Percentiles rank a stretch among this genome's conserved stretches.
Evolutionary conservation across 2,797 vertebrate genomes (phyloP).

Genomic region (Pagetopsis macropterus): DNA sequence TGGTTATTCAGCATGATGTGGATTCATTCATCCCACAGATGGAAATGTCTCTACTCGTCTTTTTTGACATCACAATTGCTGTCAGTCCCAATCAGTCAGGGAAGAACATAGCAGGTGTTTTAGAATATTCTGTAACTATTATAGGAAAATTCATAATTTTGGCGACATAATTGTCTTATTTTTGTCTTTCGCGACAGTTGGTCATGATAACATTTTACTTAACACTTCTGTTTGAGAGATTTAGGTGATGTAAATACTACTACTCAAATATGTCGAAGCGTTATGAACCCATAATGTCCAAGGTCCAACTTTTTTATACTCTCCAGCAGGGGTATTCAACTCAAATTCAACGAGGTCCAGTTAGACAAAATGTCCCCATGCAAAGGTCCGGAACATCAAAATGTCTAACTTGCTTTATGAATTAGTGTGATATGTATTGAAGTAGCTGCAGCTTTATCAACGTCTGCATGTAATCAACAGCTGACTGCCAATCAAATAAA

Average conservation of each 20-base stretch:
- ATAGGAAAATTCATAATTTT: background rate
- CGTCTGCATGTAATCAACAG: too few species aligned
- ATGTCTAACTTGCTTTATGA: too few species aligned
- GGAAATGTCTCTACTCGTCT: background rate
- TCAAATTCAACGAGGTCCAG: too few species aligned
- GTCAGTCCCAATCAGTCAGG: background rate
- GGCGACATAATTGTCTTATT: background rate
- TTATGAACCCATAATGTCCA: background rate
- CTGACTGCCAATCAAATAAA: too few species aligned
- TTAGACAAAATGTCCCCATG: too few species aligned
- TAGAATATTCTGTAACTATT: background rate
- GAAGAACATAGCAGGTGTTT: background rate
- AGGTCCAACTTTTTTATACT: background rate
- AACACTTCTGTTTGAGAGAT: too few species aligned
- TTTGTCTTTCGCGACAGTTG: background rate
- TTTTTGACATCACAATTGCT: background rate
- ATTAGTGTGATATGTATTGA: too few species aligned
- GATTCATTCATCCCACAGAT: slow-evolving; percentile 9
- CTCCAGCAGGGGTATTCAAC: background rate
- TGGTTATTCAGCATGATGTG: slow-evolving; percentile 5
- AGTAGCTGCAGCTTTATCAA: too few species aligned
- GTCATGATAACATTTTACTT: background rate
- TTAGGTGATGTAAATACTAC: too few species aligned
- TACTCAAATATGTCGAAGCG: too few species aligned
- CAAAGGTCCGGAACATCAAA: too few species aligned